A percentile compares a stretch with the other conserved stretches of the same genome.
Evolutionary conservation across 1,140 invertebrate species (phyloP).

Genomic region (Gonioctena quinquepunctata): DNA sequence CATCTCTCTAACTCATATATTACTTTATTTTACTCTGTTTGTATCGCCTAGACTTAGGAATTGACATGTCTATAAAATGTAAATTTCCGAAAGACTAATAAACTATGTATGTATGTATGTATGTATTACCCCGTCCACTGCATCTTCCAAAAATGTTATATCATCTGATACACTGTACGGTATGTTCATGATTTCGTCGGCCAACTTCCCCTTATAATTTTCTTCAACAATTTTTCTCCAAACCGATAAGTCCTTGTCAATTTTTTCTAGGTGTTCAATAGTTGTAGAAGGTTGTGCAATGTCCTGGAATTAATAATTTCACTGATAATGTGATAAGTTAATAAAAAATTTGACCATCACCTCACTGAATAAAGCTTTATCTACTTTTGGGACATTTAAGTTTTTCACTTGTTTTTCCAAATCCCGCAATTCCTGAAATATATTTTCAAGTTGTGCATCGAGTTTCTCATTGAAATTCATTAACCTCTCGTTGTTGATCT

Average conservation of each 20-base stretch:
- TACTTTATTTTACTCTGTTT: too few relatives aligned
- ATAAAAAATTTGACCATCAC: background rate
- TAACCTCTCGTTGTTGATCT: background rate
- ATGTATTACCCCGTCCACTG: background rate
- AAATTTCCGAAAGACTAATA: too few relatives aligned
- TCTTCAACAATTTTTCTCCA: background rate
- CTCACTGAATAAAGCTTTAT: background rate
- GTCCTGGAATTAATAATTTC: background rate
- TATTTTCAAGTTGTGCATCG: background rate
- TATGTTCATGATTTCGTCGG: background rate
- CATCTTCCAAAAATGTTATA: background rate
- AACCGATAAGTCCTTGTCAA: background rate
- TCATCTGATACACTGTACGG: background rate
- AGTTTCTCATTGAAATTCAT: background rate
- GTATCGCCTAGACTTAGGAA: too few relatives aligned
- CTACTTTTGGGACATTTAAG: background rate
- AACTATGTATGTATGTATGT: too few relatives aligned
- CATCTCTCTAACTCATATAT: too few relatives aligned
- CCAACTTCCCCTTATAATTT: background rate
- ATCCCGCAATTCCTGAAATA: background rate
- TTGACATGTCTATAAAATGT: too few relatives aligned
- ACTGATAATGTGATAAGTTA: background rate
- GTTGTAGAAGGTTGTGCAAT: background rate
- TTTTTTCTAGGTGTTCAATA: background rate
- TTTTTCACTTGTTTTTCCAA: background rate